These are phyloP conservation scores for Rugalucina vietnamica DNA, from an alignment of 2,888 invertebrate species.

Conservation along the genomic window DNA sequence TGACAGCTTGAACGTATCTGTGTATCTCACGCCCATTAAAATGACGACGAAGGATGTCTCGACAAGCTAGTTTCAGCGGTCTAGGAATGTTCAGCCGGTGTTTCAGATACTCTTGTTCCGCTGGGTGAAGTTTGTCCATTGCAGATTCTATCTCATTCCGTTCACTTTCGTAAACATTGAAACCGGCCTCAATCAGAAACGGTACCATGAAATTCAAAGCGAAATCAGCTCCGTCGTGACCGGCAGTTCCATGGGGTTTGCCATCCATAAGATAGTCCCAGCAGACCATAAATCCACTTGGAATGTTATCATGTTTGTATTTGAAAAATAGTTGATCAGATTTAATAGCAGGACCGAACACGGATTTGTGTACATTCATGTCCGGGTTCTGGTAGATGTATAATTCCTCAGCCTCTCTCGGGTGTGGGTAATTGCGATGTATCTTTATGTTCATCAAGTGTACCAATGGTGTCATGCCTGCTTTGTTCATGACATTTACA, in stretches of 20 bases:
- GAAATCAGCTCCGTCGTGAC: background rate
- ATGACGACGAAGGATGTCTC: background rate
- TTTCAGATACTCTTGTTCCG: background rate
- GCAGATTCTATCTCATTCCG: background rate
- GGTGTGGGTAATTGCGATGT: background rate
- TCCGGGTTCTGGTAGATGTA: background rate
- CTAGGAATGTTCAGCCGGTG: background rate
- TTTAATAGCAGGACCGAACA: background rate
- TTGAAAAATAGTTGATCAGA: background rate
- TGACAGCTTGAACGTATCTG: background rate
- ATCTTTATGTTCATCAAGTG: background rate
- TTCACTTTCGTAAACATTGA: background rate
- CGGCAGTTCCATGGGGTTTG: background rate
- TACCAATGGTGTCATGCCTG: background rate
- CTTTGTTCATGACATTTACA: background rate
- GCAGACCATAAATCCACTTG: background rate
- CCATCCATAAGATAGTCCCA: background rate
- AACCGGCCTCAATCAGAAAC: background rate
- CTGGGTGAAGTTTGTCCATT: background rate
- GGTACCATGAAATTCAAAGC: background rate
- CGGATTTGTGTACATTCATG: background rate
- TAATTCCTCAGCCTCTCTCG: background rate
- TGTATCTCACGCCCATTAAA: background rate
- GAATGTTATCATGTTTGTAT: background rate
- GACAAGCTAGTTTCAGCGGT: background rate